These are phyloP conservation scores for Centrocercus urophasianus DNA, from an alignment of 2,113 vertebrate species.

Conservation along the genomic window DNA sequence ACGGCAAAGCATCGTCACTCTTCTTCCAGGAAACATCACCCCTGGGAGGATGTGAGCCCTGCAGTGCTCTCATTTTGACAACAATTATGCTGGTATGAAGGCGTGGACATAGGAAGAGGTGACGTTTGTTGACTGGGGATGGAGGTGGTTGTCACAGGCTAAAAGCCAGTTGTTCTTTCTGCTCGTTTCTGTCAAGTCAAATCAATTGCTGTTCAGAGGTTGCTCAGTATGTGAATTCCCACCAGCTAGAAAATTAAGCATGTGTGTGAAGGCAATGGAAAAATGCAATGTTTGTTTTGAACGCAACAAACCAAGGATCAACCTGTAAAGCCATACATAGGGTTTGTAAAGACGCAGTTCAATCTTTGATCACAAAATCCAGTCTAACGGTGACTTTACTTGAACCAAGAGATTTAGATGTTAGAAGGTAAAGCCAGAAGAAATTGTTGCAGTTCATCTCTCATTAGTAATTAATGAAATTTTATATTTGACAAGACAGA, in stretches of 20 bases:
- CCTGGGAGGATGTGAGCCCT: neutral
- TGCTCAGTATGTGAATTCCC: neutral
- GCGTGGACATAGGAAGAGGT: neutral
- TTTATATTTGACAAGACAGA: neutral
- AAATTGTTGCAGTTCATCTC: neutral
- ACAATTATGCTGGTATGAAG: neutral
- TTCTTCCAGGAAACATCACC: neutral
- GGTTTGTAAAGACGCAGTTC: neutral
- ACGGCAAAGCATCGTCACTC: neutral
- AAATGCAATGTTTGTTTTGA: neutral
- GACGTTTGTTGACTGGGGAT: neutral
- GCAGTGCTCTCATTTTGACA: neutral
- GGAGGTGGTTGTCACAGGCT: neutral
- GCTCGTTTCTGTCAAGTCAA: conserved; percentile 13
- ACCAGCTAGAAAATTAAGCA: neutral
- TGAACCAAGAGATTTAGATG: neutral
- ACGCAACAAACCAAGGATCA: neutral
- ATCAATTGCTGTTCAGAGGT: neutral
- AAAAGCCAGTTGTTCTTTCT: neutral
- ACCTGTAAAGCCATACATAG: neutral
- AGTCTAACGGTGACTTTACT: neutral
- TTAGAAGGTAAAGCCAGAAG: neutral
- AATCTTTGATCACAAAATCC: neutral
- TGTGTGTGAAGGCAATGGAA: neutral
- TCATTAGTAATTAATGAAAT: neutral